These are phyloP conservation scores for Pagrus major DNA, from an alignment of 2,113 vertebrate genomes.

Conservation along the genomic window DNA sequence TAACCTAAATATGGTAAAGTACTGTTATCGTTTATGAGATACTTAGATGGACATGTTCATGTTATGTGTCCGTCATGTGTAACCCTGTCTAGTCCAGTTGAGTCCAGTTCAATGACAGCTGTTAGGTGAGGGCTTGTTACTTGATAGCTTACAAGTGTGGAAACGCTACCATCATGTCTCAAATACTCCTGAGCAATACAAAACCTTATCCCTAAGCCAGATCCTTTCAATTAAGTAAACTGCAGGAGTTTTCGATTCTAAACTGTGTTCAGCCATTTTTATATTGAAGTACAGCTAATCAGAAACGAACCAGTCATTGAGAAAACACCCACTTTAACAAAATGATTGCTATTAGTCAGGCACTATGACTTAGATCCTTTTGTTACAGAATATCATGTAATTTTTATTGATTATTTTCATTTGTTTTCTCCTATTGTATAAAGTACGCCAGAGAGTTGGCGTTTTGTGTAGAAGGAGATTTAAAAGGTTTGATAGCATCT, in stretches of 20 bases:
- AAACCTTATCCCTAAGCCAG: not conserved
- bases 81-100: slow-evolving; percentile 31
- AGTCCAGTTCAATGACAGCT: slow-evolving; percentile 62
- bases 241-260: not conserved
- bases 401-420: too few species aligned
- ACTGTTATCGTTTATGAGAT: not conserved
- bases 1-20: not conserved
- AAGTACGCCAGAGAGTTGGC: too few species aligned
- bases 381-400: too few species aligned
- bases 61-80: not conserved
- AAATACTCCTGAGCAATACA: not conserved
- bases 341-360: not conserved
- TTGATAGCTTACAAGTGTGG: slow-evolving; percentile 47
- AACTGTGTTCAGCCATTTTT: not conserved
- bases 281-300: not conserved
- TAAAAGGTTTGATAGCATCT: not conserved
- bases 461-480: too few species aligned
- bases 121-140: slow-evolving; percentile 24
- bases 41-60: slow-evolving; percentile 39
- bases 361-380: too few species aligned
- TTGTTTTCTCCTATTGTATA: too few species aligned
- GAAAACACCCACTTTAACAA: not conserved
- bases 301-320: not conserved
- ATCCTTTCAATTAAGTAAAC: not conserved
- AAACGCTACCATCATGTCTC: not conserved